Percentiles rank a stretch among this genome's conserved stretches.
Conservation (phyloP, 2,888 invertebrate genomes). For the Amblyjoppa proteus region DNA sequence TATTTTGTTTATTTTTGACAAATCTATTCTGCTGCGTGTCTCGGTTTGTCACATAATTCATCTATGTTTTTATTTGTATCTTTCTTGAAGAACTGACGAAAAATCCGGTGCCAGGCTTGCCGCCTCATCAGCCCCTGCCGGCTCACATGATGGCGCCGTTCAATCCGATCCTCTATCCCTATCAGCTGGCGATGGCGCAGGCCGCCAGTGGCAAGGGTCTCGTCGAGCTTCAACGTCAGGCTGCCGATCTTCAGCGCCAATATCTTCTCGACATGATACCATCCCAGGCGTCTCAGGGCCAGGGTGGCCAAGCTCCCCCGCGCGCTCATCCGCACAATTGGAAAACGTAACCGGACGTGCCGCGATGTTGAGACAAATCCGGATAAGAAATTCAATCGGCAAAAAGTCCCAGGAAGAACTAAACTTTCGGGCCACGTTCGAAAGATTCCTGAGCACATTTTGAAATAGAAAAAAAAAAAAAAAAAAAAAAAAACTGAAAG, state of each 20-base stretch:
- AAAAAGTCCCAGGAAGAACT: not conserved
- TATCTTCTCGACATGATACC: conserved; percentile 99
- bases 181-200: conserved; percentile 95
- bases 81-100: conserved; percentile 80
- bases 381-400: not conserved
- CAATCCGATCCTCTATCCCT: conserved; percentile 94
- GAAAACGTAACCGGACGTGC: conserved; percentile 87
- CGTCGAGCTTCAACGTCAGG: conserved; percentile 93
- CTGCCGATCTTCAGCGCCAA: conserved; percentile 96
- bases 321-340: conserved; percentile 86
- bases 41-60: not conserved
- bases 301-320: conserved; percentile 84
- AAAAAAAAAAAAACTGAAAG: not conserved
- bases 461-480: not conserved
- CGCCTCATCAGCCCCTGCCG: conserved; percentile 88
- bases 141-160: conserved; percentile 95
- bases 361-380: conserved; percentile 56
- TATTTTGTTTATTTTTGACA: too few relatives aligned
- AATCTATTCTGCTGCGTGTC: not conserved
- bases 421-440: not conserved
- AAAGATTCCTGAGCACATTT: conserved; percentile 12
- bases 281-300: conserved; percentile 85
- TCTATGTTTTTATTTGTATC: not conserved
- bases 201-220: conserved; percentile 87
- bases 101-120: conserved; percentile 84